Base-by-base conservation (phyloP, 1,140 invertebrate genomes). In the Lerema accius region DNA sequence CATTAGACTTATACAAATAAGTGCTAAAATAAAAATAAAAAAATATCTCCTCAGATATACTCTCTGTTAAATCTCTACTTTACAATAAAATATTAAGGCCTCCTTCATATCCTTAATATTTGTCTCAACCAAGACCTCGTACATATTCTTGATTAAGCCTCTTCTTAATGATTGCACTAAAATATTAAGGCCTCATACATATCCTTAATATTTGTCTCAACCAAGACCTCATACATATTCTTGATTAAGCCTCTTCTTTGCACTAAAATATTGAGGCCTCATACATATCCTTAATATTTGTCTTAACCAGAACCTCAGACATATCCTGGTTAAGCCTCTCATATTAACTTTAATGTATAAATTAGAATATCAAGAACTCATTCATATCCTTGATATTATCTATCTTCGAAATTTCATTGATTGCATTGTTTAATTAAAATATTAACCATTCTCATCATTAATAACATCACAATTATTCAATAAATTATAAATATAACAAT, bases 311-410 rank as follows among this genome's bases (percentile, higher is more conserved):
- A 26, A 35, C 48, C 48, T 50, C 48, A 10, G 19, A 15, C 45
- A 50, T 50, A 50, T 50, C 23, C 48, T 26, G 14, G 28, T 4
- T 50, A 50, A 50, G 48, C 48, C 14, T 50, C 28, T 10, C 17
- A 23, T 23, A 3, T 23, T 23, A 23, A 23, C 19, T 23, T 23
- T 23, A 23, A 3, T 32, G 4, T 32, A 4, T 51, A 50, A 5
- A 11, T 3, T 50, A 35, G 35, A 50, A 50, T 35, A 50, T 50
- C 35, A 15, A 50, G 26, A 11, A 11, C 14, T 35, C 26, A 28
- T 16, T 13, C 14, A 50, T 11, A 50, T 32, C 10, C 26, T 35
- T 50, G n/a, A 50, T 35, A 50, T 50, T 50, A n/a, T n/a, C n/a
- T n/a, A n/a, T n/a, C n/a, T n/a, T n/a, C n/a, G n/a, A n/a, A n/a